Base-by-base conservation (phyloP, 2,888 invertebrate species). In the Torymus auratus region DNA sequence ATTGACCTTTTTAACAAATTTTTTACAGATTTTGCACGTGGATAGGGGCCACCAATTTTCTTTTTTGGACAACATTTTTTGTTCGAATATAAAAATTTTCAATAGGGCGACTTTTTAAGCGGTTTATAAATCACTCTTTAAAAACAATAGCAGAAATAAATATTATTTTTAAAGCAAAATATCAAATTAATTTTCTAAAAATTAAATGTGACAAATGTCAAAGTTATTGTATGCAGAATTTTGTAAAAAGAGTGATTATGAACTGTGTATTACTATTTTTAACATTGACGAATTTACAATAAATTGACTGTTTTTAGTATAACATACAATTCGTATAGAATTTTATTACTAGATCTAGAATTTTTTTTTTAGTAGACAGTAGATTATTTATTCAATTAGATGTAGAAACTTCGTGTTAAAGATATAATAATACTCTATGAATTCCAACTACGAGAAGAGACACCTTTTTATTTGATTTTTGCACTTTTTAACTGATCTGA, bases 381-480 rank as follows among this genome's bases (percentile, higher is more conserved):
- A 41, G 41, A 41, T 11, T 1, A 20, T 52, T 5, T 20, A 17
- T 71, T 10, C 53, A 14, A 61, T 17, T 71, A 71, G 13, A 50
- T 61, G 52, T 10, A 50, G 20, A 17, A 61, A 52, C 15, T 61
- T 15, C 28, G 28, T 17, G 52, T 52, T n/a, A 53, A 53, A 60
- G 13, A 58, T 60, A 52, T 41, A 15, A 14, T 17, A 17, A 70
- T 56, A 71, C 23, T 70, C 14, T 64, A 14, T 11, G n/a, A 56
- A 56, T 73, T 56, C 64, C 56, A 73, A 20, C 17, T 62, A 73
- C 78, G 78, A 79, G 78, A 79, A 79, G 78, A 79, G 55, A 61
- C 15, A 72, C 5, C 61, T n/a, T 15, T 70, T 58, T 53, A 55
- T 67, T 41, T 10, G n/a, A 67, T 78, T 78, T 71, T 55, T 60